These are phyloP conservation scores for Pelagia noctiluca DNA, from an alignment of 30 jellyfish, hydroid and myxozoan genomes.

Conservation along the genomic window DNA sequence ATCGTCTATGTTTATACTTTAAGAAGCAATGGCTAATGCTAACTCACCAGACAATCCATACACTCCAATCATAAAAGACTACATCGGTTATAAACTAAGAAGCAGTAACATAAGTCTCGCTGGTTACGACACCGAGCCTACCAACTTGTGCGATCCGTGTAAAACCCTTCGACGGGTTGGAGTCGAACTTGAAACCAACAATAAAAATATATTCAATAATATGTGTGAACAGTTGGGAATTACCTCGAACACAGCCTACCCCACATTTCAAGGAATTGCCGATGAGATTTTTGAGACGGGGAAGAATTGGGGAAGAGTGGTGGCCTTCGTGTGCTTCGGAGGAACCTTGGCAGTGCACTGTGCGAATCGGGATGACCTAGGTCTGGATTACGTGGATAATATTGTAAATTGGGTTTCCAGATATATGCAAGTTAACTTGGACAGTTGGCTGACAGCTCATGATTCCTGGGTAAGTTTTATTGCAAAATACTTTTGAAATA, in stretches of 20 bases:
- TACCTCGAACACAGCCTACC: conserved; percentile 86
- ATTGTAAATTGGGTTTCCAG: conserved; percentile 87
- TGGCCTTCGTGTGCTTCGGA: conserved; percentile 91
- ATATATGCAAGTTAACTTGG: conserved; percentile 76
- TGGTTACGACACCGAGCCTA: conserved; percentile 86
- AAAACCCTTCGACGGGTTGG: conserved; percentile 89
- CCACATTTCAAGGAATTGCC: conserved; percentile 88
- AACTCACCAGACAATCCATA: conserved; percentile 66
- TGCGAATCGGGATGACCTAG: conserved; percentile 82
- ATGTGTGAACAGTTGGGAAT: conserved; percentile 89
- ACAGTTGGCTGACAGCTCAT: conserved; percentile 75
- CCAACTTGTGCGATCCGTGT: conserved; percentile 53
- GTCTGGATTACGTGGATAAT: conserved; percentile 77
- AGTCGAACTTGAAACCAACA: conserved; percentile 79
- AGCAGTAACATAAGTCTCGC: conserved; percentile 55
- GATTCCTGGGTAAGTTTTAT: conserved; percentile 86
- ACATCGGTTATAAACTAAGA: conserved; percentile 78
- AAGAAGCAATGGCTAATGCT: conserved; percentile 83
- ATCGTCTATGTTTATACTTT: not conserved
- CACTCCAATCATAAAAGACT: conserved; percentile 72
- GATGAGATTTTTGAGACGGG: conserved; percentile 88
- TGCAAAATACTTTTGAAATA: not conserved
- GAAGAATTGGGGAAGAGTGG: conserved; percentile 95
- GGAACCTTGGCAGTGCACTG: conserved; percentile 81
- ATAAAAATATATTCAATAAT: conserved; percentile 64